A percentile compares a stretch with the other conserved stretches of the same genome.
Evolutionary conservation across 2,797 vertebrate genomes (phyloP).

Genomic region (Schizopygopsis malacanthus): DNA sequence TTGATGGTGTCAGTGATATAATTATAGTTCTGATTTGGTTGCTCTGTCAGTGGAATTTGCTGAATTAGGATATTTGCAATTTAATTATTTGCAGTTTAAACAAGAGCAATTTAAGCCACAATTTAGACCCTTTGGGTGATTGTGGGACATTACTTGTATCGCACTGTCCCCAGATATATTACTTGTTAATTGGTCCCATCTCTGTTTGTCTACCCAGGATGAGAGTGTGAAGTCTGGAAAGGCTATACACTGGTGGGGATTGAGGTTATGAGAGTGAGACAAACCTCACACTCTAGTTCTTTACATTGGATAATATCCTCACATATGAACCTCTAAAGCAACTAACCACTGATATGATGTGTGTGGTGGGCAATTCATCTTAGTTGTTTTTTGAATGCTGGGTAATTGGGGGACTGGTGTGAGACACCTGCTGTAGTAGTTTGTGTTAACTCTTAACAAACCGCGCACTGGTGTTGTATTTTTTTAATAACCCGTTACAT

Average conservation of each 20-base stretch:
- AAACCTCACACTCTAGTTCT: slow-evolving; percentile 54
- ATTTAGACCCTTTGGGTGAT: background rate
- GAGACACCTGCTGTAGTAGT: slow-evolving; percentile 44
- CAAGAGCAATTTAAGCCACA: background rate
- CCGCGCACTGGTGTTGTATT: slow-evolving; percentile 42
- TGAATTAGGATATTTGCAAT: too few relatives aligned
- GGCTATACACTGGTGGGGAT: slow-evolving; percentile 83
- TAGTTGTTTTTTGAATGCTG: slow-evolving; percentile 51
- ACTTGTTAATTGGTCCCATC: slow-evolving; percentile 36
- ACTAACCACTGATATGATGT: slow-evolving; percentile 55
- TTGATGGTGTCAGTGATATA: background rate
- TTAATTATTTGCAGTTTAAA: too few relatives aligned
- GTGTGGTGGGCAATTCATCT: slow-evolving; percentile 41
- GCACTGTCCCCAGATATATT: slow-evolving; percentile 26
- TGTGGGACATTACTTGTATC: background rate
- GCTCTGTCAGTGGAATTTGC: background rate
- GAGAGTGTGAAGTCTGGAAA: slow-evolving; percentile 85
- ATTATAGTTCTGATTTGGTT: background rate
- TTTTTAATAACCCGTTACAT: slow-evolving; percentile 39
- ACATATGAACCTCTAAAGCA: slow-evolving; percentile 56
- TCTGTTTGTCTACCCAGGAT: slow-evolving; percentile 82
- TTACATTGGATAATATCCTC: slow-evolving; percentile 53
- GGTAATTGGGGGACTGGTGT: slow-evolving; percentile 47
- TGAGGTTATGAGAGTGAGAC: slow-evolving; percentile 87
- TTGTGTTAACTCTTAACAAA: slow-evolving; percentile 52